These are phyloP conservation scores for Drosophila teissieri DNA, from an alignment of 1,140 invertebrate genomes.

Conservation along the genomic window DNA sequence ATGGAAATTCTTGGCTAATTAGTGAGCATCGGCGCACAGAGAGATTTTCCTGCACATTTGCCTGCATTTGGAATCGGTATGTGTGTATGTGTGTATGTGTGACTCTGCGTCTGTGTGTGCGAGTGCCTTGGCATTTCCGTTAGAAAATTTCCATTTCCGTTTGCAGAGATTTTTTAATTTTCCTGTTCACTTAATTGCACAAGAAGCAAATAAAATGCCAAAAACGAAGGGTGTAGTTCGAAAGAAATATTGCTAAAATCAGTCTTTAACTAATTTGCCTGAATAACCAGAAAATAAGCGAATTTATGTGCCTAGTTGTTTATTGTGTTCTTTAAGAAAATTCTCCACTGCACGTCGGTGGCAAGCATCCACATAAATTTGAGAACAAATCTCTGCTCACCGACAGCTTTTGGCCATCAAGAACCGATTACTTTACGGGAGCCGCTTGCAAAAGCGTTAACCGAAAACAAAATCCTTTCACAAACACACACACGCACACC, in stretches of 20 bases:
- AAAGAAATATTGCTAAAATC: neutral
- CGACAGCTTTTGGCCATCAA: slow-evolving; percentile 42
- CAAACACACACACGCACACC: neutral
- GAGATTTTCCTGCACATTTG: slow-evolving; percentile 42
- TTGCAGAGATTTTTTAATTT: slow-evolving; percentile 26
- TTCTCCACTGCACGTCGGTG: slow-evolving; percentile 1
- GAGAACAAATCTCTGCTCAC: slow-evolving; percentile 33
- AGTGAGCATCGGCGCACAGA: slow-evolving; percentile 12
- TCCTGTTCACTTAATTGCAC: slow-evolving; percentile 60
- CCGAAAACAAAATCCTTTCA: slow-evolving; percentile 30
- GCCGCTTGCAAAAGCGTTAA: slow-evolving; percentile 32
- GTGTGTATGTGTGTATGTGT: slow-evolving; percentile 9
- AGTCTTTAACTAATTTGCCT: neutral
- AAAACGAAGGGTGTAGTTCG: too few relatives aligned
- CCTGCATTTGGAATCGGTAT: slow-evolving; percentile 44
- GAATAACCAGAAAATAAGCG: neutral
- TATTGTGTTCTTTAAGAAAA: neutral
- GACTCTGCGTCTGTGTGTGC: neutral
- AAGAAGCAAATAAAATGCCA: neutral
- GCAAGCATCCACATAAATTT: slow-evolving; percentile 29
- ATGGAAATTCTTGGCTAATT: slow-evolving; percentile 57
- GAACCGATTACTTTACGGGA: slow-evolving; percentile 32
- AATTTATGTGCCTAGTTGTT: neutral
- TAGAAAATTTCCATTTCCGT: slow-evolving; percentile 63
- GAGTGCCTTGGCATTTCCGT: slow-evolving; percentile 52